Base-by-base conservation (phyloP, 2,888 invertebrate species). In the Cataglyphis livida region DNA sequence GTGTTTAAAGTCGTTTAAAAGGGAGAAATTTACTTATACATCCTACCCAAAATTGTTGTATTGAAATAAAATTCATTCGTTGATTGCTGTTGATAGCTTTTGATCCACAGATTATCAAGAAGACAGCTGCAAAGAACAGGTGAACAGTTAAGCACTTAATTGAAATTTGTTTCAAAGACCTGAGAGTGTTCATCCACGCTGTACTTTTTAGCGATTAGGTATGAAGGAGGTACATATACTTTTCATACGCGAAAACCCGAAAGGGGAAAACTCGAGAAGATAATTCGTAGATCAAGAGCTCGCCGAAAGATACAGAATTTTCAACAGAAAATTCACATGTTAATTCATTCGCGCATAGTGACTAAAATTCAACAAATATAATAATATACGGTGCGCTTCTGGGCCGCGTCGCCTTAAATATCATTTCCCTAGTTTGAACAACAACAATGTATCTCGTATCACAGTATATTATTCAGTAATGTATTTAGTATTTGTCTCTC, bases 401-500 rank as follows among this genome's bases (percentile, higher is more conserved):
- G 89, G 51, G 88, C 81, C 83, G 81, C 78, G 89, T 90, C 85
- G 84, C 88, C 51, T 91, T 91, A 90, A 85, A 79, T 79, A 79
- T 79, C 88, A 89, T 91, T 92, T 89, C 82, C 88, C 92, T 92
- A 93, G 91, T 91, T 93, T 92, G 91, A 93, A 93, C 91, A 92
- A 93, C 92, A 93, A 93, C 92, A 93, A 92, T 93, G 93, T 92
- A 93, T 92, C 91, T 92, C 90, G 92, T 94, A 94, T 94, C 94
- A 94, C 94, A 94, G 93, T 93, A 51, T 51, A 93, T 93, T 92
- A 90, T 91, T 93, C 92, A 93, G 91, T 92, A 92, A 90, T 90
- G 90, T 92, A 92, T 92, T 93, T 90, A 92, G 89, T 91, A 91
- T 93, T 93, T 92, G 90, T 92, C 78, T 79, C 90, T 89, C 91